Base-by-base conservation (phyloP, 2,113 vertebrate species). In the Pongo pygmaeus region DNA sequence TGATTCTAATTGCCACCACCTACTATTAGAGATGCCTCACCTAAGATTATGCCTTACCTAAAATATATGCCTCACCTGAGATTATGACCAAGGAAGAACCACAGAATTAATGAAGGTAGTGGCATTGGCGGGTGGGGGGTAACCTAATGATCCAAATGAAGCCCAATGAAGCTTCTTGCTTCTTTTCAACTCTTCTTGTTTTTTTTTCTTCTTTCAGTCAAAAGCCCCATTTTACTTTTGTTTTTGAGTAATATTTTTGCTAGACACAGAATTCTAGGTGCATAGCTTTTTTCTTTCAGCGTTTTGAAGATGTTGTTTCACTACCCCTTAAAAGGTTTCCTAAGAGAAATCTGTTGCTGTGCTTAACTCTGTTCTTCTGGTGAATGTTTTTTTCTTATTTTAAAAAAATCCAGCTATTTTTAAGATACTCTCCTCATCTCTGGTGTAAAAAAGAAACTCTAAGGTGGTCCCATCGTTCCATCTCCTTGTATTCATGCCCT, bases 241-340 rank as follows among this genome's bases (percentile, higher is more conserved):
- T 11, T 89, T 96, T 95, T 84, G 17, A 93, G 43, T 38, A 32
- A 32, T 77, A 88, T 80, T 88, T 96, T 83, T 17, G 61, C 38
- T 59, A 22, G 16, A 22, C 84, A 94, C 46, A 90, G 92, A 93
- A 95, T 90, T 87, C 35, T 69, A 61, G 6, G 5, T 89, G 70
- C 35, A 83, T 13, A 86, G 27, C 27, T 78, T 46, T 70, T 81
- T 83, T 23, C 61, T 38, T 86, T 84, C 17, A 69, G 48, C 22
- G 4, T 9, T 92, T 83, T 64, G 50, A 89, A 96, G 52, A 61
- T 32, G 6, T 18, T 64, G 38, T 2, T 79, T 57, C 25, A n/a
- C 38, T 75, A 5, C 61, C 69, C 55, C 35, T 43, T 94, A 18
- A 25, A 64, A 64, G 32, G 35, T 78, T 85, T 87, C n/a, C 86